Conservation (phyloP, 2,797 vertebrate genomes). For the Malurus splendens region DNA sequence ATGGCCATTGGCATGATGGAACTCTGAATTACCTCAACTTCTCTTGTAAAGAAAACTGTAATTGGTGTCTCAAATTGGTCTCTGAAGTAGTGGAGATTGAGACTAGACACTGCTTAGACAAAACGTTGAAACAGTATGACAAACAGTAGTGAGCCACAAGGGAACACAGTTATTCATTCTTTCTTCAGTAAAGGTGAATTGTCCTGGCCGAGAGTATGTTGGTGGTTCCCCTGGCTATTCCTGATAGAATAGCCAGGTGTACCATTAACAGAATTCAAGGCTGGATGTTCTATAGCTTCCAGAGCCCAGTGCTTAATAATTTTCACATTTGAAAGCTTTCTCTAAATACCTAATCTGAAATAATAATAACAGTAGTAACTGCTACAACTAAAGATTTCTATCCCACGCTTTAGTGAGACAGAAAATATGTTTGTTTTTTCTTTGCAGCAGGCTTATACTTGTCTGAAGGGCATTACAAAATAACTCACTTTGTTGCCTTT, state of each 20-base stretch:
- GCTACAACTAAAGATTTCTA: neutral
- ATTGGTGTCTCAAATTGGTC: neutral
- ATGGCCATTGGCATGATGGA: neutral
- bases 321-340: neutral
- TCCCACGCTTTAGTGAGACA: neutral
- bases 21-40: neutral
- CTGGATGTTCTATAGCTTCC: neutral
- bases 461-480: neutral
- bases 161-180: neutral
- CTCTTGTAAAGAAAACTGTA: neutral
- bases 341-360: neutral
- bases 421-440: neutral
- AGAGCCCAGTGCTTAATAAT: neutral
- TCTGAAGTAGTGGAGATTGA: neutral
- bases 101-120: neutral
- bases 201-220: neutral
- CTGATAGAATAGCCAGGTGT: neutral
- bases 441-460: neutral
- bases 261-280: neutral
- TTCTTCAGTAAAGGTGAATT: neutral
- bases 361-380: neutral
- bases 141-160: neutral
- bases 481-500: neutral
- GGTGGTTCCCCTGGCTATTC: neutral
- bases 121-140: neutral